Conservation (phyloP, 1,140 invertebrate species). For the Penaeus vannamei region DNA sequence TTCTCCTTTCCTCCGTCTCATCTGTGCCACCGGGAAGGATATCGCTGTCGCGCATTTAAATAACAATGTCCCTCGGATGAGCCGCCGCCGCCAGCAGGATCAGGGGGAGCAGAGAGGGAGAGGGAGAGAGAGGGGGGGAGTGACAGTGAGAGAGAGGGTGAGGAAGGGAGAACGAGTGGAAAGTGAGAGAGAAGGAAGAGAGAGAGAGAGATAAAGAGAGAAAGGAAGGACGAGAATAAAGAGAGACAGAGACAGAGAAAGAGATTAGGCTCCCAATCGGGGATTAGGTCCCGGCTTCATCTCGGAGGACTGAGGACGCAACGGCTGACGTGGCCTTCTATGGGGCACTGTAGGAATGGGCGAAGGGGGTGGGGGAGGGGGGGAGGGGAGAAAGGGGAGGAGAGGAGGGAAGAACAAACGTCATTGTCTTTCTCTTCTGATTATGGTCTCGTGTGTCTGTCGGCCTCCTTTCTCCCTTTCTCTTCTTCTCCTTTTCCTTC, state of each 20-base stretch:
- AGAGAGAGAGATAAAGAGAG: constrained; percentile 2
- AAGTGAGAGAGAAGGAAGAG: not conserved
- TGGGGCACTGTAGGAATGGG: not conserved
- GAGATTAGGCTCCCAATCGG: not conserved
- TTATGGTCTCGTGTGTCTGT: not conserved
- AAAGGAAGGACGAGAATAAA: constrained; percentile 18
- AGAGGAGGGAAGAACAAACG: not conserved
- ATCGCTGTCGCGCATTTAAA: no score
- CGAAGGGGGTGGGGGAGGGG: not conserved
- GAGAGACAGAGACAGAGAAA: constrained; percentile 43
- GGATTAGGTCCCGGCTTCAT: not conserved
- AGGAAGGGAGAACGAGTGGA: no score
- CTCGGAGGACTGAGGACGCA: not conserved
- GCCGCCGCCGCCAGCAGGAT: no score
- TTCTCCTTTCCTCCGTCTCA: no score
- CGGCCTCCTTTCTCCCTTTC: not conserved
- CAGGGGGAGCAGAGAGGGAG: no score
- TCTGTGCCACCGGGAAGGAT: no score
- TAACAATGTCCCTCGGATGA: no score
- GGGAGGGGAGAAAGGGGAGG: not conserved
- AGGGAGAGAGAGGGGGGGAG: no score
- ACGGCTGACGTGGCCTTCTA: not conserved
- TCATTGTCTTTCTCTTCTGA: constrained; percentile 2
- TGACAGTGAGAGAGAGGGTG: no score
- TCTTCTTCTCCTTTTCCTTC: not conserved